These are phyloP conservation scores for Gobio gobio DNA, from an alignment of 2,113 vertebrate genomes.

Conservation along the genomic window DNA sequence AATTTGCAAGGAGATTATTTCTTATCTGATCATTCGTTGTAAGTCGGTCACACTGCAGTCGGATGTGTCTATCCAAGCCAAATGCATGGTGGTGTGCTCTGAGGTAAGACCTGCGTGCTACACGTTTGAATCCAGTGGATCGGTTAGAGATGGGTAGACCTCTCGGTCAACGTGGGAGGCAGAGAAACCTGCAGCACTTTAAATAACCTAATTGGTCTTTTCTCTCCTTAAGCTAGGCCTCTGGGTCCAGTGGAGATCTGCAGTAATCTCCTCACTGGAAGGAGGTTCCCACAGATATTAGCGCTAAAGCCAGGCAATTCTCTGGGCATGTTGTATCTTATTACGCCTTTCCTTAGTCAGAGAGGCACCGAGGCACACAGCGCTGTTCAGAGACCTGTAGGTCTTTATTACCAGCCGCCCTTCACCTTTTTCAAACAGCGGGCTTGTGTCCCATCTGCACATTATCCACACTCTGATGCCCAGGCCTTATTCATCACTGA, in stretches of 20 bases:
- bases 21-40: background rate
- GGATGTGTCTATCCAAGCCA: background rate
- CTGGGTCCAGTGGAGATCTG: constrained; percentile 15
- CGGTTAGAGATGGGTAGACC: background rate
- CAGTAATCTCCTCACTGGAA: constrained; percentile 42
- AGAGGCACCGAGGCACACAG: constrained; percentile 15
- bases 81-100: background rate
- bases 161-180: background rate
- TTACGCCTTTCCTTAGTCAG: constrained; percentile 34
- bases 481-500: constrained; percentile 57
- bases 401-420: constrained; percentile 52
- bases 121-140: background rate
- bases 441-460: constrained; percentile 51
- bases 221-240: constrained; percentile 25
- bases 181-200: constrained; percentile 28
- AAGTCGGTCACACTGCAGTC: background rate
- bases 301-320: constrained; percentile 29
- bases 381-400: constrained; percentile 45
- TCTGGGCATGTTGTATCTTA: constrained; percentile 49
- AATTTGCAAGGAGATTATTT: background rate
- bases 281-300: constrained; percentile 30
- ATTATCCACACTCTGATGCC: constrained; percentile 49
- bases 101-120: background rate
- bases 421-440: constrained; percentile 45
- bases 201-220: constrained; percentile 36